phyloP scores from a whole-genome alignment of 1,140 invertebrate species.

The Drosophila rufa region DNA sequence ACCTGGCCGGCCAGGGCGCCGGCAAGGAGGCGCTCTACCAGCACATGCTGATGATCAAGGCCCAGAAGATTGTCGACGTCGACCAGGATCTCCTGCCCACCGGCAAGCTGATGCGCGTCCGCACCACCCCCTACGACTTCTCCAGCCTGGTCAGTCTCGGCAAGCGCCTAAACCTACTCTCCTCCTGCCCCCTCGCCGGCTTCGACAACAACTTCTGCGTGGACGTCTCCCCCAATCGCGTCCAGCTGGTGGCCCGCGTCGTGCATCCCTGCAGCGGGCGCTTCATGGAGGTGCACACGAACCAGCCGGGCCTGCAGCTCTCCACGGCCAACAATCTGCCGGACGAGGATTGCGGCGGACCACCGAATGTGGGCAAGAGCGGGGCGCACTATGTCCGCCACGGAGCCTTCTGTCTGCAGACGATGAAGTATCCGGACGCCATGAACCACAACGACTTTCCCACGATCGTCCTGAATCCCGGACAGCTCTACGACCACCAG shows the following conservation, averaged over 20 bases:
- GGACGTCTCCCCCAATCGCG: slow-evolving; percentile 68
- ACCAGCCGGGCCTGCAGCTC: slow-evolving; percentile 96
- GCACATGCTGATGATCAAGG: slow-evolving; percentile 91
- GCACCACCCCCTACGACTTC: slow-evolving; percentile 90
- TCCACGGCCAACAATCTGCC: slow-evolving; percentile 94
- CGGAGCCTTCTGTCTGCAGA: slow-evolving; percentile 94
- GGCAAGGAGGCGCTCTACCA: slow-evolving; percentile 88
- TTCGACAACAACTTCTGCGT: slow-evolving; percentile 93
- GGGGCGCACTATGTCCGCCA: slow-evolving; percentile 90
- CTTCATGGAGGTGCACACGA: slow-evolving; percentile 91
- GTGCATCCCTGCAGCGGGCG: slow-evolving; percentile 90
- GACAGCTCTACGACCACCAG: slow-evolving; percentile 89
- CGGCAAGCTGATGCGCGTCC: slow-evolving; percentile 89
- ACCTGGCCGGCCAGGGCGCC: slow-evolving; percentile 91
- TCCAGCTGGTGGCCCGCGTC: slow-evolving; percentile 86
- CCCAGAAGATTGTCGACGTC: slow-evolving; percentile 91
- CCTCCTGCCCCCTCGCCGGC: slow-evolving; percentile 85
- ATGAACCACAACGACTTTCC: slow-evolving; percentile 94
- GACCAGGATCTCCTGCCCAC: slow-evolving; percentile 91
- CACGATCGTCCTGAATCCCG: slow-evolving; percentile 89
- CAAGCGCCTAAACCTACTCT: slow-evolving; percentile 78
- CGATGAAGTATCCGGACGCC: slow-evolving; percentile 96
- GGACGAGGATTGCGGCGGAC: slow-evolving; percentile 72
- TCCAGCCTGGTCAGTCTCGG: slow-evolving; percentile 87
- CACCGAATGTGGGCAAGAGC: slow-evolving; percentile 89